phyloP scores from a whole-genome alignment of 2,113 vertebrate species.

The Actenoides hombroni region DNA sequence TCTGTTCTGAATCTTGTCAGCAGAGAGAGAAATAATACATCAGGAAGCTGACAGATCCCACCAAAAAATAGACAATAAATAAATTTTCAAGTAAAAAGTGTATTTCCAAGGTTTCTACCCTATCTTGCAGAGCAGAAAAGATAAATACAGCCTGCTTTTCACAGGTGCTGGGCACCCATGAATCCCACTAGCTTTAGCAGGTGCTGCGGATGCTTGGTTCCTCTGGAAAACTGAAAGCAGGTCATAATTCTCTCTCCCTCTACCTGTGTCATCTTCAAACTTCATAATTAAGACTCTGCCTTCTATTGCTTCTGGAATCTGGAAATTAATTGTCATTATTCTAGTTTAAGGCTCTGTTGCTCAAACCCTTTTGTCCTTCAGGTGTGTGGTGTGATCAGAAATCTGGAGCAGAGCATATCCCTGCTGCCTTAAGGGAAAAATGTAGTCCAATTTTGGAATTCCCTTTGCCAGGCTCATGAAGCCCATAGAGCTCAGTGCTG shows the following conservation, averaged over 20 bases:
- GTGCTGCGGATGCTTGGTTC: not conserved
- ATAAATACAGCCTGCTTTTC: not conserved
- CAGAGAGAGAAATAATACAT: not conserved
- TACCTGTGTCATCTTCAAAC: not conserved
- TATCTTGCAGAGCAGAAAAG: not conserved
- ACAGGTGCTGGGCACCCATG: not conserved
- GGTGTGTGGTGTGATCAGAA: not conserved
- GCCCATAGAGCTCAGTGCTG: fast-evolving
- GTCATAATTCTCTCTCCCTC: not conserved
- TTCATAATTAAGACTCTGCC: not conserved
- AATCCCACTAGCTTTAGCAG: not conserved
- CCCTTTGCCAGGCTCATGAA: not conserved
- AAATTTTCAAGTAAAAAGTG: not conserved
- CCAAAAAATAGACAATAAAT: not conserved
- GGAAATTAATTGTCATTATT: not conserved
- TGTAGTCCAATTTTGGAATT: not conserved
- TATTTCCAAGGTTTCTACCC: not conserved
- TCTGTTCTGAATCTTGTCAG: not conserved
- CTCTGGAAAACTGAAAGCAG: not conserved
- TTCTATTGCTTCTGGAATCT: not conserved
- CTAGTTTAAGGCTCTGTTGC: not conserved
- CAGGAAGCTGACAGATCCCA: not conserved
- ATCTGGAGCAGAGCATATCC: not conserved
- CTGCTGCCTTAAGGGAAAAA: not conserved
- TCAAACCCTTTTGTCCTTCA: not conserved